These are phyloP conservation scores for Colletes collaris DNA, from an alignment of 2,888 invertebrate genomes.

Conservation along the genomic window DNA sequence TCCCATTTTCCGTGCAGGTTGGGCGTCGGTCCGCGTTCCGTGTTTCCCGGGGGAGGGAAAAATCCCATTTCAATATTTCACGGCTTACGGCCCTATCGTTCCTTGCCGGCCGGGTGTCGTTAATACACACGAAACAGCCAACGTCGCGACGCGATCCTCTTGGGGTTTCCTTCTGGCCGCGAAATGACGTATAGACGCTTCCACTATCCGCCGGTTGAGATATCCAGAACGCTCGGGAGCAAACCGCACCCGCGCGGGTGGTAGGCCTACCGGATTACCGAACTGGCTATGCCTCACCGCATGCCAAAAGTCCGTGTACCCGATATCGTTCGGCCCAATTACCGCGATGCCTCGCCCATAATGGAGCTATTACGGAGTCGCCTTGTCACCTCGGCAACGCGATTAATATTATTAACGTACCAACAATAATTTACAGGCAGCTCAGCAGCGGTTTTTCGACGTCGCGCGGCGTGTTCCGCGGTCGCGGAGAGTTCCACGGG, in stretches of 20 bases:
- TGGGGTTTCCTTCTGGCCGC: conserved; percentile 37
- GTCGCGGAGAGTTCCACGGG: no score
- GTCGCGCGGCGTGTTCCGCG: no score
- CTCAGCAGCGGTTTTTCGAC: neutral
- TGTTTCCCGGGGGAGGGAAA: conserved; percentile 51
- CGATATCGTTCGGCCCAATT: conserved; percentile 66
- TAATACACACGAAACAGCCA: conserved; percentile 63
- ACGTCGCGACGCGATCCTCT: conserved; percentile 33
- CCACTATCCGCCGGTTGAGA: conserved; percentile 38
- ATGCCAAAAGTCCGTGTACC: conserved; percentile 70
- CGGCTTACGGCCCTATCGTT: conserved; percentile 70
- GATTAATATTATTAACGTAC: conserved; percentile 52
- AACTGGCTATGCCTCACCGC: conserved; percentile 63
- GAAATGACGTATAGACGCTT: conserved; percentile 64
- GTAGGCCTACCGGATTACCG: conserved; percentile 61
- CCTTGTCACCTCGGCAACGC: conserved; percentile 42
- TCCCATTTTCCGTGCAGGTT: conserved; percentile 57
- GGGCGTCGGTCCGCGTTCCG: conserved; percentile 26
- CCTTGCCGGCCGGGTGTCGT: conserved; percentile 51
- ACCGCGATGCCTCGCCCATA: conserved; percentile 54
- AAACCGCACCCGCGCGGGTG: conserved; percentile 46
- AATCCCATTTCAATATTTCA: conserved; percentile 74
- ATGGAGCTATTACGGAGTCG: conserved; percentile 57
- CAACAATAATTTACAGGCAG: conserved; percentile 28
- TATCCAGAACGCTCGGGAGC: conserved; percentile 41